Evolutionary conservation across 2,888 invertebrate species (phyloP).

Genomic region (Thumatha senex): DNA sequence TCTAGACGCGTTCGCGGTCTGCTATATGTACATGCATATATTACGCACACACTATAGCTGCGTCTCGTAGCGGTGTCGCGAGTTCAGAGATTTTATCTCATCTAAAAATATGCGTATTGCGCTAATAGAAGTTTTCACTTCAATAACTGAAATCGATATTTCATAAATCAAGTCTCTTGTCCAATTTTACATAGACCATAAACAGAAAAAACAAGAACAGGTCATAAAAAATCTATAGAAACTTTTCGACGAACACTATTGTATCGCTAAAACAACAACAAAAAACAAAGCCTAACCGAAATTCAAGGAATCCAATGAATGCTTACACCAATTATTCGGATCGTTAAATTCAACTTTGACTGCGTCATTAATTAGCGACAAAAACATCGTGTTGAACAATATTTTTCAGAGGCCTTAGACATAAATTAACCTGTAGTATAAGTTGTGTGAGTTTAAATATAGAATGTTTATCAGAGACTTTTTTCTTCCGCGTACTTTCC

Average conservation of each 20-base stretch:
- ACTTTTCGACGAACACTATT: neutral
- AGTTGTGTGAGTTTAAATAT: constrained; percentile 17
- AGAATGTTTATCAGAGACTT: constrained; percentile 16
- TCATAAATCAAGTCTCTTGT: too few relatives aligned
- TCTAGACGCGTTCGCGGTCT: too few relatives aligned
- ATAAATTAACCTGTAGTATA: constrained; percentile 12
- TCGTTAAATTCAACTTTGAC: constrained; percentile 26
- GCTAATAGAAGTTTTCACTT: too few relatives aligned
- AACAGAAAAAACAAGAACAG: neutral
- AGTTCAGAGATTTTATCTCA: too few relatives aligned
- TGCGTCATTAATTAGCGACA: constrained; percentile 28
- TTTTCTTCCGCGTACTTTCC: too few relatives aligned
- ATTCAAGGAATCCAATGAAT: constrained; percentile 18
- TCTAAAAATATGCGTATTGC: too few relatives aligned
- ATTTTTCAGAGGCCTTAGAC: constrained; percentile 12
- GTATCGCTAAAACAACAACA: neutral
- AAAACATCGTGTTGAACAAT: constrained; percentile 20
- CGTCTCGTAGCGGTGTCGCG: too few relatives aligned
- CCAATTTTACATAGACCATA: too few relatives aligned
- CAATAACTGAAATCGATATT: too few relatives aligned
- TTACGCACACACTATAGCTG: too few relatives aligned
- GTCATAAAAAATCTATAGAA: neutral
- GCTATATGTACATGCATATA: too few relatives aligned
- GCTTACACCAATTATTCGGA: constrained; percentile 15
- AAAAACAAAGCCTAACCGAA: constrained; percentile 13